These are phyloP conservation scores for Labrus mixtus DNA, from an alignment of 2,113 vertebrate species.

Conservation along the genomic window DNA sequence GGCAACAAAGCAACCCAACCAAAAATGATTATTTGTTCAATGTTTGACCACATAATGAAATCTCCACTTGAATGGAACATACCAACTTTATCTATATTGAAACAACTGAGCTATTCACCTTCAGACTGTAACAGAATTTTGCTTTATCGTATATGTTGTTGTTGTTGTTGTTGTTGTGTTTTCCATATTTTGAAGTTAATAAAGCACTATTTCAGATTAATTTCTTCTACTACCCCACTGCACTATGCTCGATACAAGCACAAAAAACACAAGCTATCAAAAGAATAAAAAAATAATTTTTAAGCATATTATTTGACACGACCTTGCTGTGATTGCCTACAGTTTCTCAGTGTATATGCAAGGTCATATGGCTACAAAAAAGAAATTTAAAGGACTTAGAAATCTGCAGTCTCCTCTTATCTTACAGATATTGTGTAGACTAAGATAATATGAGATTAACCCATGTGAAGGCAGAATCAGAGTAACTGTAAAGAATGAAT, in stretches of 20 bases:
- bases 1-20: constrained; percentile 35
- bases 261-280: constrained; percentile 54
- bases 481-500: constrained; percentile 10
- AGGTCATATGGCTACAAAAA: constrained; percentile 37
- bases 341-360: constrained; percentile 26
- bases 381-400: constrained; percentile 41
- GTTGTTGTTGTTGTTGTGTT: constrained; percentile 26
- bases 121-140: constrained; percentile 33
- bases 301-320: constrained; percentile 47
- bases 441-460: constrained; percentile 24
- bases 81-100: constrained; percentile 31
- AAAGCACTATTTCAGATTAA: constrained; percentile 49
- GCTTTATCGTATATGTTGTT: constrained; percentile 17
- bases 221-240: constrained; percentile 55
- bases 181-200: constrained; percentile 44
- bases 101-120: constrained; percentile 28
- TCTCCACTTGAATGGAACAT: constrained; percentile 33
- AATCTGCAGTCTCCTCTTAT: constrained; percentile 27
- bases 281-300: constrained; percentile 33
- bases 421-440: constrained; percentile 35
- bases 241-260: constrained; percentile 43
- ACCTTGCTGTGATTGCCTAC: constrained; percentile 40
- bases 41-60: constrained; percentile 40
- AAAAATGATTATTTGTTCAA: constrained; percentile 49
- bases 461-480: constrained; percentile 28